Conservation (phyloP, 2,797 vertebrate species). For the Muraenolepis orangiensis region DNA sequence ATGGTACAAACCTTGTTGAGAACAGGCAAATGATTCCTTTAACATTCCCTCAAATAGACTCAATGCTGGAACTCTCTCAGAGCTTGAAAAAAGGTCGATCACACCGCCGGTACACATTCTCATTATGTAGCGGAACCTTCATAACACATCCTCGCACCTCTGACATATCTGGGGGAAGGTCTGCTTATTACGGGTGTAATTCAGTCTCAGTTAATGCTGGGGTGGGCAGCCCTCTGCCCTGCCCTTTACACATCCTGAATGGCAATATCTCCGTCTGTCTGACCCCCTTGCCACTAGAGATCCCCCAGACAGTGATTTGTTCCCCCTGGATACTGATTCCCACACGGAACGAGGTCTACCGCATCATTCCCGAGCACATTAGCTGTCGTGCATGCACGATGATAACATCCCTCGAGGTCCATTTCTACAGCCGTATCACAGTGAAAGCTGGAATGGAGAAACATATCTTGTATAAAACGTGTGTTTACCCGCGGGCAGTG, state of each 20-base stretch:
- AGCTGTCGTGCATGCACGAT: neutral
- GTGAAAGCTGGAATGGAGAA: neutral
- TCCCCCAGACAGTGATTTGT: slow-evolving; percentile 35
- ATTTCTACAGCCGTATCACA: neutral
- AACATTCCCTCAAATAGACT: neutral
- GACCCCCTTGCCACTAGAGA: slow-evolving; percentile 29
- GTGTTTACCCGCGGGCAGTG: too few relatives aligned
- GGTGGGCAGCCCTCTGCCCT: slow-evolving; percentile 25
- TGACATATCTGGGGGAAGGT: neutral
- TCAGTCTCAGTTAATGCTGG: slow-evolving; percentile 11
- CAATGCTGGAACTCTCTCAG: neutral
- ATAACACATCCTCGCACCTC: neutral
- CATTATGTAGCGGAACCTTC: neutral
- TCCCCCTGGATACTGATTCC: slow-evolving; percentile 10
- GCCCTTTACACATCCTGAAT: slow-evolving; percentile 45
- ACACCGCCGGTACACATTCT: neutral
- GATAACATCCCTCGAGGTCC: neutral
- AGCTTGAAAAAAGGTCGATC: slow-evolving; percentile 1
- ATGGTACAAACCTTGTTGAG: too few relatives aligned
- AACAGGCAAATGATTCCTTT: neutral
- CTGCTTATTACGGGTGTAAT: slow-evolving; percentile 4
- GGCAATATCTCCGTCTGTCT: slow-evolving; percentile 40
- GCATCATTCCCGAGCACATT: neutral
- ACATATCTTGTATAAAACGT: too few relatives aligned
- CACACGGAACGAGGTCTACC: neutral